A percentile compares a stretch with the other conserved stretches of the same genome.
Evolutionary conservation across 2,888 invertebrate species (phyloP).

Genomic region (Cacoxenus indagator): DNA sequence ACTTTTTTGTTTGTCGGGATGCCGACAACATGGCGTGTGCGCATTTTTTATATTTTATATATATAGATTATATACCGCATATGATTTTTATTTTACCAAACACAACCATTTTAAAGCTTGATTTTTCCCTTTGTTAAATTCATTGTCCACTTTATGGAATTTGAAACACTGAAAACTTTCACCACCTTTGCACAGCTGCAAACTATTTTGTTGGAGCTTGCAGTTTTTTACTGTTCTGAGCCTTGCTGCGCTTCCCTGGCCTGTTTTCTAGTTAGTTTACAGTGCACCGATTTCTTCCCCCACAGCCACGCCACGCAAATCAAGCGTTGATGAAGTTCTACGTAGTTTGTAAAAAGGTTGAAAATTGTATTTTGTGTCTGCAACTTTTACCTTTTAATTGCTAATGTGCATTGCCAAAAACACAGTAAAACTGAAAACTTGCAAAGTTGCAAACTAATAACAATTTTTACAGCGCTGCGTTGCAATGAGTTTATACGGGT

Average conservation of each 20-base stretch:
- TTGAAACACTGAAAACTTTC: neutral
- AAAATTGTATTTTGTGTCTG: conserved; percentile 2
- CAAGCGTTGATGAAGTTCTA: conserved; percentile 12
- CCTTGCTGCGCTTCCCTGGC: no score
- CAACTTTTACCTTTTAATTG: conserved; percentile 21
- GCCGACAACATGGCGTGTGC: neutral
- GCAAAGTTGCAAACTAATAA: conserved; percentile 13
- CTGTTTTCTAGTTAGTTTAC: no score
- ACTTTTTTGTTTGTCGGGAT: neutral
- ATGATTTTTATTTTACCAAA: no score
- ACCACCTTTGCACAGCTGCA: neutral
- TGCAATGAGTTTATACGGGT: neutral
- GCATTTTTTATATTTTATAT: neutral
- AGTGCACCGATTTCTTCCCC: no score
- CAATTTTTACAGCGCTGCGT: neutral
- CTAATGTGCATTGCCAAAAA: neutral
- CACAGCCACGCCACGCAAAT: conserved; percentile 4
- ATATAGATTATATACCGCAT: neutral
- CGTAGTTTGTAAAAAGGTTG: conserved; percentile 16
- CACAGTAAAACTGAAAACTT: neutral
- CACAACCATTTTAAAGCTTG: neutral
- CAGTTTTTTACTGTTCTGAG: conserved; percentile 3
- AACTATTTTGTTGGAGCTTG: neutral
- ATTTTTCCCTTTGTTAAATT: neutral
- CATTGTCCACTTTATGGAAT: neutral